Evolutionary conservation across 1,140 invertebrate genomes (phyloP).

Genomic region (Trachymyrmex cornetzi): DNA sequence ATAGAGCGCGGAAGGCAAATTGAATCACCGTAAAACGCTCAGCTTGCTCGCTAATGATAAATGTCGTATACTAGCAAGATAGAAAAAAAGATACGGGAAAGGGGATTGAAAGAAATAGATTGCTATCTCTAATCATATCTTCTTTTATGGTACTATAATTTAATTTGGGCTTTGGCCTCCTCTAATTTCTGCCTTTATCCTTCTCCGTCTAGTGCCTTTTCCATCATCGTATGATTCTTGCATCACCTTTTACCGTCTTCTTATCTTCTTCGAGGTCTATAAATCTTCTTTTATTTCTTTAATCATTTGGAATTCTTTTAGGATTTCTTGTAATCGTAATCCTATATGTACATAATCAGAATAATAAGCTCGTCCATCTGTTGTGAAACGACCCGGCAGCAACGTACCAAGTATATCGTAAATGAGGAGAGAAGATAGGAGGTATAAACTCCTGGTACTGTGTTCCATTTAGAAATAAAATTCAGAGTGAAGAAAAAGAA

Average conservation of each 20-base stretch:
- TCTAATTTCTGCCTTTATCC: neutral
- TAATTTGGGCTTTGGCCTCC: neutral
- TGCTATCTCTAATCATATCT: neutral
- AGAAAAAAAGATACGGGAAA: neutral
- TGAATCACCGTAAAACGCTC: conserved; percentile 7
- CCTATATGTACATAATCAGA: neutral
- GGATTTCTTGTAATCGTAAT: neutral
- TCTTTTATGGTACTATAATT: neutral
- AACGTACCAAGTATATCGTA: neutral
- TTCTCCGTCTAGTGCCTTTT: neutral
- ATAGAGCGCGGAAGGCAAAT: conserved; percentile 31
- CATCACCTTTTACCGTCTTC: neutral
- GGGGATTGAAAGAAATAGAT: neutral
- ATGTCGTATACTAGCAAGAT: conserved; percentile 4
- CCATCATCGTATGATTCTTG: neutral
- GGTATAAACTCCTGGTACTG: neutral
- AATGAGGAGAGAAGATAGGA: neutral
- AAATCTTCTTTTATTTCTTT: neutral
- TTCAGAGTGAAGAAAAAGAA: neutral
- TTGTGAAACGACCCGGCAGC: neutral
- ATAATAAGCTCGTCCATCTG: neutral
- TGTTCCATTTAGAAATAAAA: neutral
- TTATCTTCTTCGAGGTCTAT: neutral
- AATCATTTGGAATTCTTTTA: neutral
- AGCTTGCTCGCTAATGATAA: conserved; percentile 41